Conservation (phyloP, 2,797 vertebrate genomes). For the Distichodus sexfasciatus region DNA sequence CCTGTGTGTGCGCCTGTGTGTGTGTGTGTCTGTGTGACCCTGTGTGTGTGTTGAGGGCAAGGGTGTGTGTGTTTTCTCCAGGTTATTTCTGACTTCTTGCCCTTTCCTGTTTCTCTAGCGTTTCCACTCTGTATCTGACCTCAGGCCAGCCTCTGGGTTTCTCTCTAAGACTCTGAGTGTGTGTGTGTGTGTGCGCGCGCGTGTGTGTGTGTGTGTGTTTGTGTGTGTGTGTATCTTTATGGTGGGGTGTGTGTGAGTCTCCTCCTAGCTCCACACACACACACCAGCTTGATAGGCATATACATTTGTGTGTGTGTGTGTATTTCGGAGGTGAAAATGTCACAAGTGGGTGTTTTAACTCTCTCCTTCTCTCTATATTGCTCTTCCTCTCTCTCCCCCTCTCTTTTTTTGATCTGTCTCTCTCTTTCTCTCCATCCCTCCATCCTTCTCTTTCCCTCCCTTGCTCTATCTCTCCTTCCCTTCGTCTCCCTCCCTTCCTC, state of each 20-base stretch:
- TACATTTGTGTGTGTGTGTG: too few species aligned
- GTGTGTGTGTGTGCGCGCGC: not conserved
- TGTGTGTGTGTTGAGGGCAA: not conserved
- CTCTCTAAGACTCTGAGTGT: not conserved
- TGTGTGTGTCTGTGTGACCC: not conserved
- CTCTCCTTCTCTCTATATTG: too few species aligned
- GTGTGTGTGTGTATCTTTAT: not conserved
- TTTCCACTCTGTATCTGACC: not conserved
- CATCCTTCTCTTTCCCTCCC: not conserved
- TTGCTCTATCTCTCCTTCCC: not conserved
- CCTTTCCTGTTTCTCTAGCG: not conserved
- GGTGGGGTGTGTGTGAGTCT: conserved; percentile 95
- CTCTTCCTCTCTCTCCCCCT: too few species aligned
- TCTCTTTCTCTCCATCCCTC: not conserved
- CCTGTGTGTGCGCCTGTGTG: conserved; percentile 64
- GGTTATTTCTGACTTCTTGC: not conserved
- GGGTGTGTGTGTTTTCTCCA: not conserved
- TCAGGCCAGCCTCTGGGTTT: not conserved
- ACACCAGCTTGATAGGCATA: too few species aligned
- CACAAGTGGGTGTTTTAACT: too few species aligned
- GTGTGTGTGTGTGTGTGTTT: not conserved
- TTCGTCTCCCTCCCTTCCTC: not conserved
- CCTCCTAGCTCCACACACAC: too few species aligned
- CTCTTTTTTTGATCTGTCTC: too few species aligned
- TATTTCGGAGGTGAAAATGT: too few species aligned